Base-by-base conservation (phyloP, 2,888 invertebrate genomes). In the Mycogona germanica region DNA sequence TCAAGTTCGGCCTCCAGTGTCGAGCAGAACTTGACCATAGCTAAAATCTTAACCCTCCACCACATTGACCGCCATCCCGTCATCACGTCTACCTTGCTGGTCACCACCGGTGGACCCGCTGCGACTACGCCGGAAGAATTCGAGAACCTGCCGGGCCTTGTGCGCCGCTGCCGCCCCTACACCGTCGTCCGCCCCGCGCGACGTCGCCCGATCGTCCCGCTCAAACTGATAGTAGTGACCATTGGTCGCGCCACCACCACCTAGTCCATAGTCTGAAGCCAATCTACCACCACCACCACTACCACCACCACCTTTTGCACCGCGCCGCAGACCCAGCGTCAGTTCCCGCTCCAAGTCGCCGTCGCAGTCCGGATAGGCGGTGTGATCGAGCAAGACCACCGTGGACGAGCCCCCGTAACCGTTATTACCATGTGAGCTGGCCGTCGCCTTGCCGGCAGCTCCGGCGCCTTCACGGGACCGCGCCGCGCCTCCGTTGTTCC, bases 331-430 rank as follows among this genome's bases (percentile, higher is more conserved):
- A 28, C 45, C 45, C 9, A 26, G 19, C 6, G 35, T 35, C 19
- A 53, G 51, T 12, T 19, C 38, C 12, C 46, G 35, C 40, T 53
- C 52, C 25, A 54, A 35, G 48, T 54, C 55, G 9, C 29, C 55
- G 26, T 54, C 55, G 14, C 50, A 54, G 25, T 54, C 50, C 2
- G 29, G 14, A 29, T 52, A 53, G 7, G 30, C 25, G 14, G 49
- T 28, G 21, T 52, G 50, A 26, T 54, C 55, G 29, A 54, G 35
- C 6, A 54, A 14, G 21, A 29, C 44, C 9, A 21, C 23, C 21
- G 14, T 45, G 19, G 14, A 17, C 12, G 6, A 9, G 41, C 49
- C 6, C 14, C 32, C 45, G 14, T 47, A 25, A 21, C 35, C 30
- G 25, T 51, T 41, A 9, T 25, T 26, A 17, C 28, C 51, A 2